A percentile compares a stretch with the other conserved stretches of the same genome.
phyloP scores from a whole-genome alignment of 2,888 invertebrate species.

The Rhopalosiphum nymphaeae region DNA sequence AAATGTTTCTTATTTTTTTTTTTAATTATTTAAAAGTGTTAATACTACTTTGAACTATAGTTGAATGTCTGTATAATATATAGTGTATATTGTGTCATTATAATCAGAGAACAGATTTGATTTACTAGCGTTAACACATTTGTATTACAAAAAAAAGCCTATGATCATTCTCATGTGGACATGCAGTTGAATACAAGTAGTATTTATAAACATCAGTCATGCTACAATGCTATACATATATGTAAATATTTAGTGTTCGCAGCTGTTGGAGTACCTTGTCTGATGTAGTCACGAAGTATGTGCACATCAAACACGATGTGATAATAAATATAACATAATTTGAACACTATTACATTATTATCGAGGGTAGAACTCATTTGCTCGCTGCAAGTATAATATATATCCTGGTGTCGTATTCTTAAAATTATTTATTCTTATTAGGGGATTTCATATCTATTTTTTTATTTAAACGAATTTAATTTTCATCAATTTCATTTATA shows the following conservation, averaged over 20 bases:
- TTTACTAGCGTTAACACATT: neutral
- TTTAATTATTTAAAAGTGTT: neutral
- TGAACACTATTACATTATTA: neutral
- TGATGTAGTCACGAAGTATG: neutral
- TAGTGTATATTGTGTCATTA: neutral
- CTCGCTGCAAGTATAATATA: neutral
- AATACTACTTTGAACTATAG: neutral
- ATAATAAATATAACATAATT: neutral
- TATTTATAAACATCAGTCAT: neutral
- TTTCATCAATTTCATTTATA: neutral
- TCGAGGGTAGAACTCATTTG: neutral
- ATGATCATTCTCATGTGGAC: neutral
- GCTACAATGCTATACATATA: neutral
- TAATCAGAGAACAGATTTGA: neutral
- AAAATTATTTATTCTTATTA: neutral
- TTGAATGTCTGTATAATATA: neutral
- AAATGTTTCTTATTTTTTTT: neutral
- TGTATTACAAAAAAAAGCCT: neutral
- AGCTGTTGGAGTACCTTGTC: neutral
- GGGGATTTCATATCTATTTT: neutral
- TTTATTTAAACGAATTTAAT: neutral
- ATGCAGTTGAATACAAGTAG: neutral
- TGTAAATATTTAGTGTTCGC: neutral
- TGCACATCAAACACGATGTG: neutral
- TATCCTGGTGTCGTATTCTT: neutral